Conservation (phyloP, 2,888 invertebrate species). For the Salpingus planirostris region DNA sequence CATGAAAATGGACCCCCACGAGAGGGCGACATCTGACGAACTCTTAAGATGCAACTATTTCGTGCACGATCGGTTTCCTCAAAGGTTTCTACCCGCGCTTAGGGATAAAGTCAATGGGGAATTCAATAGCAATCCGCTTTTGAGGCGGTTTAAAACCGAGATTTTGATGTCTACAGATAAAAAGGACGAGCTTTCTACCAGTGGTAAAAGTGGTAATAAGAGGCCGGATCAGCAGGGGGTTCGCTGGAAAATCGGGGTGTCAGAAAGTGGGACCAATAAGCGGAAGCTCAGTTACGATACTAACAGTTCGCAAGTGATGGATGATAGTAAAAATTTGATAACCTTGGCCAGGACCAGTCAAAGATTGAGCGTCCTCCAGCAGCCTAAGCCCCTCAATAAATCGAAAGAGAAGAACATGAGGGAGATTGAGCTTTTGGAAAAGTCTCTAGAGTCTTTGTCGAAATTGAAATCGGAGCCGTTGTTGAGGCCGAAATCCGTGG, state of each 20-base stretch:
- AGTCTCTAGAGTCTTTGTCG: constrained; percentile 28
- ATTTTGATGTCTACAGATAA: constrained; percentile 37
- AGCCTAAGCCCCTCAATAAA: constrained; percentile 7
- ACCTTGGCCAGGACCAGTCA: constrained; percentile 20
- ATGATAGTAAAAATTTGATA: not conserved
- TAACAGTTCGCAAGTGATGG: not conserved
- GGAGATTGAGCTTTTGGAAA: constrained; percentile 31
- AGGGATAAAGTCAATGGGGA: constrained; percentile 56
- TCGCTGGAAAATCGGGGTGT: constrained; percentile 36
- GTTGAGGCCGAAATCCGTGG: constrained; percentile 11
- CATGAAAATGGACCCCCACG: constrained; percentile 55
- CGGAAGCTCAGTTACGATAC: constrained; percentile 30
- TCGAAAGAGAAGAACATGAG: constrained; percentile 7
- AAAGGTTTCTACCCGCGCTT: constrained; percentile 57
- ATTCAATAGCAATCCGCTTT: constrained; percentile 47
- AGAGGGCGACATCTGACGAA: constrained; percentile 52
- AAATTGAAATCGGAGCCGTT: too few species aligned
- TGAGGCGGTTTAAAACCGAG: constrained; percentile 38
- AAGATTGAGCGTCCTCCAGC: constrained; percentile 21
- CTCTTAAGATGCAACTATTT: constrained; percentile 61
- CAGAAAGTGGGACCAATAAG: constrained; percentile 32
- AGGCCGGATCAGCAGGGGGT: constrained; percentile 21
- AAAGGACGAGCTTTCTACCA: constrained; percentile 26
- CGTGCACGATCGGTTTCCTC: constrained; percentile 55
- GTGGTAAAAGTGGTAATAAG: too few species aligned